phyloP scores from a whole-genome alignment of 2,888 invertebrate genomes.

The Diachrysia chrysitis region DNA sequence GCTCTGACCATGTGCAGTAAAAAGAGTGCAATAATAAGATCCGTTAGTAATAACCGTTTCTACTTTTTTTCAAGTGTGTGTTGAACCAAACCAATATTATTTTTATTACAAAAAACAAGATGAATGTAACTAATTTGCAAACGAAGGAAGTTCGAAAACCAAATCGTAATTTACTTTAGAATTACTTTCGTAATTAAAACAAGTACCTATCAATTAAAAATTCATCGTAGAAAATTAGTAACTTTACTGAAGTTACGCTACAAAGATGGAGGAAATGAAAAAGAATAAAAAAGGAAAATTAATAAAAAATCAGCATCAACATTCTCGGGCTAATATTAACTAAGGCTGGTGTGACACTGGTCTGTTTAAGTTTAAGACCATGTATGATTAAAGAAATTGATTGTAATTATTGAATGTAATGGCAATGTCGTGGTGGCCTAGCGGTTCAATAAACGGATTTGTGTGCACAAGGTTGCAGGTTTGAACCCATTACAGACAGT shows the following conservation, averaged over 20 bases:
- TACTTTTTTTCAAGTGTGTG: no score
- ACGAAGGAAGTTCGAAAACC: neutral
- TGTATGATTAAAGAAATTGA: neutral
- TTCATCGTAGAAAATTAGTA: neutral
- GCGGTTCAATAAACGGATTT: no score
- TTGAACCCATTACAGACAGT: no score
- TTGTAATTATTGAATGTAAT: neutral
- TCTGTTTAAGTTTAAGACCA: neutral
- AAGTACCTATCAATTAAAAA: neutral
- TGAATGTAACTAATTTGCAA: no score
- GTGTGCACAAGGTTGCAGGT: no score
- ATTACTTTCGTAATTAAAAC: constrained; percentile 8
- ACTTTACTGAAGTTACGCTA: neutral
- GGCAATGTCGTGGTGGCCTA: no score
- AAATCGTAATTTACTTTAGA: neutral
- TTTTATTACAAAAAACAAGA: no score
- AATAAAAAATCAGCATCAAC: constrained; percentile 15
- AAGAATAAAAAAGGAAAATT: neutral
- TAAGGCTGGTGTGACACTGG: neutral
- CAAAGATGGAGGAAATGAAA: neutral
- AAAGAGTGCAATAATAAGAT: no score
- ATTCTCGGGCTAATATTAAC: constrained; percentile 14
- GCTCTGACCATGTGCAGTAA: no score
- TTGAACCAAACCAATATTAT: no score
- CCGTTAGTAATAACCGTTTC: no score